Conservation (phyloP, 2,888 invertebrate species). For the Cheiracanthium punctorium region DNA sequence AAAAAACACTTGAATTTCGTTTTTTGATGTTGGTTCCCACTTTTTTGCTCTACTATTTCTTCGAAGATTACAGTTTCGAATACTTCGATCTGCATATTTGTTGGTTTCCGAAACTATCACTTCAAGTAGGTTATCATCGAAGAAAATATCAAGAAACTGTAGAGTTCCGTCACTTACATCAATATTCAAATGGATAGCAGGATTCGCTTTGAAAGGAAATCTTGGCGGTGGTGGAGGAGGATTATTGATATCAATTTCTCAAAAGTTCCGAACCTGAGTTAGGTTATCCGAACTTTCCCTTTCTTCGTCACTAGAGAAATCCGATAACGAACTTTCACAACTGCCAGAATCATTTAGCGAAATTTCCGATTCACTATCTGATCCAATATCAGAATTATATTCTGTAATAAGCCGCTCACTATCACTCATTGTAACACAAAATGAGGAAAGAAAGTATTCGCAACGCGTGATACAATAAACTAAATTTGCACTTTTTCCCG, state of each 20-base stretch:
- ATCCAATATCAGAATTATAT: no score
- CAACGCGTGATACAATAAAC: no score
- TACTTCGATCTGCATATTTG: constrained; percentile 12
- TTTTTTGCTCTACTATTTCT: constrained; percentile 32
- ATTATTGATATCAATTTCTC: constrained; percentile 22
- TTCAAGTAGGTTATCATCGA: constrained; percentile 22
- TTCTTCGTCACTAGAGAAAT: no score
- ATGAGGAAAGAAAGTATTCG: no score
- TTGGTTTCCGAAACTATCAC: constrained; percentile 20
- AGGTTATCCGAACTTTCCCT: no score
- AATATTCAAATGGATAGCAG: constrained; percentile 29
- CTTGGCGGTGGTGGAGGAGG: constrained; percentile 17
- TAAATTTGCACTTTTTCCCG: no score
- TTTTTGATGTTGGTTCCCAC: constrained; percentile 34
- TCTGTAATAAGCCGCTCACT: no score
- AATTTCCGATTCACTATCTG: no score
- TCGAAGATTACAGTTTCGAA: constrained; percentile 24
- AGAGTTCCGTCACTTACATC: constrained; percentile 26
- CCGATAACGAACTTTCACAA: no score
- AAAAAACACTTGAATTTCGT: constrained; percentile 15
- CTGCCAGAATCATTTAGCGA: neutral
- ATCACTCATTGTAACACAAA: no score
- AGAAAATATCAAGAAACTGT: constrained; percentile 14
- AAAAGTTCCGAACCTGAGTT: neutral
- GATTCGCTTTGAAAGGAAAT: constrained; percentile 30